Evolutionary conservation across 2,113 vertebrate species (phyloP).

Genomic region (Lagopus muta): DNA sequence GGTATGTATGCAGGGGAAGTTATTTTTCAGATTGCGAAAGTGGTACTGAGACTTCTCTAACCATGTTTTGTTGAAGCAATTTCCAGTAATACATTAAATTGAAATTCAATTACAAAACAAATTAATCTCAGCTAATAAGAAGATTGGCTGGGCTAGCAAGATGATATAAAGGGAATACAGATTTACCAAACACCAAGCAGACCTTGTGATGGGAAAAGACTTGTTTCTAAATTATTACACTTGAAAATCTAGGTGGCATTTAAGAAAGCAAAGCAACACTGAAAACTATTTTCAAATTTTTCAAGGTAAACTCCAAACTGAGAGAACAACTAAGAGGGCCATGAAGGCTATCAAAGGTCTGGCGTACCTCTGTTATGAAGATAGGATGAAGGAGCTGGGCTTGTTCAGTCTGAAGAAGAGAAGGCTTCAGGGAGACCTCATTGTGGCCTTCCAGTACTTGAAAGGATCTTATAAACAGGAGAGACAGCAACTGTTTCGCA

Average conservation of each 20-base stretch:
- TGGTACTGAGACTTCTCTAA: neutral
- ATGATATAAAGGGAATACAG: neutral
- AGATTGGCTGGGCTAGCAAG: neutral
- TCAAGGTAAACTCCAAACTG: neutral
- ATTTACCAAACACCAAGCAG: neutral
- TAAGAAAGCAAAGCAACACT: neutral
- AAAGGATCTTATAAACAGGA: too few relatives aligned
- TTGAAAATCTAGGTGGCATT: neutral
- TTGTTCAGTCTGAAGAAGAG: too few relatives aligned
- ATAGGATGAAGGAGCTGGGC: too few relatives aligned
- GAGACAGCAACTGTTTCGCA: too few relatives aligned
- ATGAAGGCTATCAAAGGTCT: too few relatives aligned
- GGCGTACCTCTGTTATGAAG: too few relatives aligned
- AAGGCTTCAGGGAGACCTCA: too few relatives aligned
- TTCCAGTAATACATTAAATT: constrained; percentile 62
- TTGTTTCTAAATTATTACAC: neutral
- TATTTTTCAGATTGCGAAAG: constrained; percentile 21
- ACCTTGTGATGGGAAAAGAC: neutral
- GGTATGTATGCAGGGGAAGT: neutral
- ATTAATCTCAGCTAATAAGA: constrained; percentile 41
- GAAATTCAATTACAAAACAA: constrained; percentile 62
- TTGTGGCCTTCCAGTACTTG: too few relatives aligned
- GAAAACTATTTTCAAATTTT: neutral
- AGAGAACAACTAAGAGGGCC: neutral
- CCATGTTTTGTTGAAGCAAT: neutral